phyloP scores from a whole-genome alignment of 2,797 vertebrate species.

The Sebastes cheni region DNA sequence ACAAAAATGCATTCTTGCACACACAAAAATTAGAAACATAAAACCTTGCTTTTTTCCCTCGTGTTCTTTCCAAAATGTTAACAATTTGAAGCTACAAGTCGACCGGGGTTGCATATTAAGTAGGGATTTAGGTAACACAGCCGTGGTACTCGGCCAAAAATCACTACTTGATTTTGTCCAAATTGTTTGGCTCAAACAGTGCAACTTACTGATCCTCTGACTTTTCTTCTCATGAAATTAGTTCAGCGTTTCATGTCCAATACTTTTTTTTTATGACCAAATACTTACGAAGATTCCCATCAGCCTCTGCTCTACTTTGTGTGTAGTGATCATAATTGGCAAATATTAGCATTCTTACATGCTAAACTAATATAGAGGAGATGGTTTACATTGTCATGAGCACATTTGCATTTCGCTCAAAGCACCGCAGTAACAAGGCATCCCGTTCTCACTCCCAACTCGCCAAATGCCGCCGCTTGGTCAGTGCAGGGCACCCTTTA shows the following conservation, averaged over 20 bases:
- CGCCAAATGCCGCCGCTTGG: no score
- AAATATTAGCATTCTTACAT: neutral
- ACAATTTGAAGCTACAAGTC: neutral
- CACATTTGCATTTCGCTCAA: no score
- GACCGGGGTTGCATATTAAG: neutral
- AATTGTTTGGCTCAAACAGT: neutral
- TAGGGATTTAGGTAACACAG: neutral
- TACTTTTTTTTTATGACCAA: neutral
- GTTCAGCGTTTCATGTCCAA: neutral
- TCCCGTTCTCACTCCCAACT: no score
- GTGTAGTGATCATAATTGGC: neutral
- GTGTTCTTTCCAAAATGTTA: neutral
- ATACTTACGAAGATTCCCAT: neutral
- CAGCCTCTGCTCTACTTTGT: neutral
- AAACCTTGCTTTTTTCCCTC: neutral
- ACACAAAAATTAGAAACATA: constrained; percentile 24
- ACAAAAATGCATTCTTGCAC: neutral
- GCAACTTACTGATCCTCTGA: neutral
- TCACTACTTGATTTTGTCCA: neutral
- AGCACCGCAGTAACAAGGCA: rapidly evolving
- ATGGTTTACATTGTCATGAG: neutral
- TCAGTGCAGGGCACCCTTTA: no score
- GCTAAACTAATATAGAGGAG: neutral
- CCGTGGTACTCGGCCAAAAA: neutral
- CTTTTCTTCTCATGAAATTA: neutral